Conservation (phyloP, 1,140 invertebrate species). For the Gonatopus flavifemur region DNA sequence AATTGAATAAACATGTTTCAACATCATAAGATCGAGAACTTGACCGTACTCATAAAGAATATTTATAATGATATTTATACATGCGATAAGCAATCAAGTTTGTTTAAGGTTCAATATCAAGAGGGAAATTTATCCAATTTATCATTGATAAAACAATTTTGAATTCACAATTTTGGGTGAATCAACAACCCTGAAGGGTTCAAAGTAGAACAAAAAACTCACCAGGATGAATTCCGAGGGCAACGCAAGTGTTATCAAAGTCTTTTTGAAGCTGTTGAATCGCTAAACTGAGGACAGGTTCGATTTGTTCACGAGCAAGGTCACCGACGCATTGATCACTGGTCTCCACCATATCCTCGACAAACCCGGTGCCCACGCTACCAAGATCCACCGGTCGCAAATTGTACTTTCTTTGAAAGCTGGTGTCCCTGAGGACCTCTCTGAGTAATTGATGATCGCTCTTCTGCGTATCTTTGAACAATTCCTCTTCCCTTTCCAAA, state of each 20-base stretch:
- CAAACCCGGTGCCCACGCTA: conserved; percentile 61
- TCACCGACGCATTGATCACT: conserved; percentile 60
- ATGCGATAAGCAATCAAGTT: no score
- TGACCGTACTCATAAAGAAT: no score
- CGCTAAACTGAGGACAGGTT: conserved; percentile 80
- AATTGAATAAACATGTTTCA: no score
- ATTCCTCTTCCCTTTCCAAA: conserved; percentile 39
- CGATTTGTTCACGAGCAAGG: conserved; percentile 73
- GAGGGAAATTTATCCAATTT: no score
- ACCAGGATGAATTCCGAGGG: conserved; percentile 85
- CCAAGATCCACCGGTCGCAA: conserved; percentile 72
- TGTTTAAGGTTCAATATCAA: no score
- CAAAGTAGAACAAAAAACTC: no score
- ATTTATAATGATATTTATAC: no score
- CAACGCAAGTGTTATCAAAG: conserved; percentile 79
- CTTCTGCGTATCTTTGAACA: conserved; percentile 42
- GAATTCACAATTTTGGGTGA: no score
- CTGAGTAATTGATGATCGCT: conserved; percentile 75
- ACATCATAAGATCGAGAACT: no score
- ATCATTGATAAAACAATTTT: no score
- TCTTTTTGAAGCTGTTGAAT: conserved; percentile 84
- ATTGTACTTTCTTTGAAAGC: conserved; percentile 80
- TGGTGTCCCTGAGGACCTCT: conserved; percentile 78
- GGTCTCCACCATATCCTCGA: conserved; percentile 54
- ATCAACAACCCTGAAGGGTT: no score